Conservation (phyloP, 1,140 invertebrate genomes). For the Platyscapa corneri region DNA sequence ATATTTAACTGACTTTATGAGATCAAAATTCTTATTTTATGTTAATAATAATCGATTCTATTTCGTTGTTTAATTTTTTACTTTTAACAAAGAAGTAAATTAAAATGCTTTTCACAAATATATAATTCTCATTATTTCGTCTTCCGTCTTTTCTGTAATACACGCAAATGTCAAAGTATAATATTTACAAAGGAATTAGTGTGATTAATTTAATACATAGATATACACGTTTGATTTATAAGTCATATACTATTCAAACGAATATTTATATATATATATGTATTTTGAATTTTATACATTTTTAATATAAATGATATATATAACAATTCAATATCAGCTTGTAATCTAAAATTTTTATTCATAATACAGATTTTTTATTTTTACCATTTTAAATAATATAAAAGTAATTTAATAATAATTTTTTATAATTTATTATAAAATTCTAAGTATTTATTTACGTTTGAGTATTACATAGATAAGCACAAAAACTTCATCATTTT, state of each 20-base stretch:
- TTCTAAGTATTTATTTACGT: not conserved
- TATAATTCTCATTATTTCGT: not conserved
- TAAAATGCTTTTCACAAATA: not conserved
- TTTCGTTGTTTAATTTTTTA: constrained; percentile 40
- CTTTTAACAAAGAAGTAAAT: constrained; percentile 2
- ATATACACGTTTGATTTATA: constrained; percentile 3
- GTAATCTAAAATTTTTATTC: not conserved
- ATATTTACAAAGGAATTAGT: constrained; percentile 29
- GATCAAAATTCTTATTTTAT: constrained; percentile 30
- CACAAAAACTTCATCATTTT: not conserved
- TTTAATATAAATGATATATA: not conserved
- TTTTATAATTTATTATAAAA: not conserved
- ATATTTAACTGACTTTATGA: constrained; percentile 32
- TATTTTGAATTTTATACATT: constrained; percentile 1
- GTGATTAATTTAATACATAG: constrained; percentile 19
- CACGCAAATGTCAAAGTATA: not conserved
- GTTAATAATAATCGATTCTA: not conserved
- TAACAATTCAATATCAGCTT: not conserved
- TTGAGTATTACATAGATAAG: not conserved
- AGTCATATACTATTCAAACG: not conserved
- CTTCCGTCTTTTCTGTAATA: not conserved
- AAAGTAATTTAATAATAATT: not conserved
- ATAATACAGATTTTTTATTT: not conserved
- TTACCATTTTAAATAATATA: not conserved
- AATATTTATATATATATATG: not conserved